Base-by-base conservation (phyloP, 1,140 invertebrate species). In the Polypedilum pembai region DNA sequence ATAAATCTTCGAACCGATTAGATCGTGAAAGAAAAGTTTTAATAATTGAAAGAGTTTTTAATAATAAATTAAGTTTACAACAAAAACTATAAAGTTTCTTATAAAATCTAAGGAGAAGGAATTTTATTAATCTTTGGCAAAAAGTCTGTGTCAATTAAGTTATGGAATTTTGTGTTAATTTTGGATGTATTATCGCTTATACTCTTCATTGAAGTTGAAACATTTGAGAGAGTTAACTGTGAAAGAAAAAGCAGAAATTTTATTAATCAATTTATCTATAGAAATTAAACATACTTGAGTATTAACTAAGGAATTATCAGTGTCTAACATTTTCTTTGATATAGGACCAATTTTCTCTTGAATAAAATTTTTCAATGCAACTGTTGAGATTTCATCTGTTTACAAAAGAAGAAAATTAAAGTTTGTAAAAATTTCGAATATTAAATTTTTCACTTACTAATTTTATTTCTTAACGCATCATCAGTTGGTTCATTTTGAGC, bases 211-310 rank as follows among this genome's bases (percentile, higher is more conserved):
- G 65, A 5, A 2, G 65, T 69, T 18, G 65, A 69, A 18, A 69
- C 65, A 69, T 69, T 69, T 69, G 17, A 18, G 0, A 69, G 65
- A 69, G 65, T 69, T 69, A 20, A 20, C 65, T 69, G 65, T 66
- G 18, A 66, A 17, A n/a, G n/a, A n/a, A 17, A 17, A 17, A 66
- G 1, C 18, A 66, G 3, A 18, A 66, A 8, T 2, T 66, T 4
- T 8, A 56, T 56, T 3, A 56, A 15, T 56, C 1, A 56, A 56
- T 12, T 56, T 45, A 12, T 8, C 8, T 45, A 1, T 45, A 3
- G 15, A 12, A 45, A 45, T 8, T 8, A 45, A 45, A 56, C 45
- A 4, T 20, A 69, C 65, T 18, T 69, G 65, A 3, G 65, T 69
- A 69, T 20, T 69, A 10, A 69, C 18, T 21, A 69, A 8, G 8